phyloP scores from a whole-genome alignment of 2,113 vertebrate species.

The Hippocampus zosterae region DNA sequence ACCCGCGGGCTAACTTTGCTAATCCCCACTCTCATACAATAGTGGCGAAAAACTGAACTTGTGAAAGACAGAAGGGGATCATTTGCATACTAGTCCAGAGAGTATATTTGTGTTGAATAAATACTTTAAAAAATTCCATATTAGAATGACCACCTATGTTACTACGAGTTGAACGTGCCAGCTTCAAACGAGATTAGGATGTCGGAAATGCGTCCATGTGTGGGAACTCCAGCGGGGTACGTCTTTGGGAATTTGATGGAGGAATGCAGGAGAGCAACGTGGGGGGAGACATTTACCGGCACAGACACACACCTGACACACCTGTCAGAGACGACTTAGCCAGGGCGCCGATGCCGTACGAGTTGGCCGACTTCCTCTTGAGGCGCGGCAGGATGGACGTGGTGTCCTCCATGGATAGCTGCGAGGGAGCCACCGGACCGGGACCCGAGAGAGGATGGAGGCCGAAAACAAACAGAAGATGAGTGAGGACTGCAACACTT shows the following conservation, averaged over 20 bases:
- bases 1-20: too few relatives aligned
- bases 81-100: too few relatives aligned
- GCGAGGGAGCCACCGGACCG: conserved; percentile 28
- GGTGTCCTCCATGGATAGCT: conserved; percentile 98
- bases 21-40: too few relatives aligned
- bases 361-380: conserved; percentile 87
- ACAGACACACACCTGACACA: conserved; percentile 85
- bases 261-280: conserved; percentile 56
- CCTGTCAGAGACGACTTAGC: conserved; percentile 99
- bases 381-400: conserved; percentile 96
- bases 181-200: too few relatives aligned
- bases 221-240: too few relatives aligned
- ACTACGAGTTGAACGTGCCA: too few relatives aligned
- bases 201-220: too few relatives aligned
- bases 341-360: conserved; percentile 95
- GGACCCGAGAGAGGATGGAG: conserved; percentile 6
- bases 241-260: conserved; percentile 5
- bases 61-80: too few relatives aligned
- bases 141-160: too few relatives aligned
- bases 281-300: conserved; percentile 70
- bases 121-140: too few relatives aligned
- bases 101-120: too few relatives aligned
- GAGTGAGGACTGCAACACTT: neutral
- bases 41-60: too few relatives aligned
- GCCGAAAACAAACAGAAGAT: neutral